phyloP scores from a whole-genome alignment of 2,797 vertebrate genomes.

The Hylomyscus alleni region DNA sequence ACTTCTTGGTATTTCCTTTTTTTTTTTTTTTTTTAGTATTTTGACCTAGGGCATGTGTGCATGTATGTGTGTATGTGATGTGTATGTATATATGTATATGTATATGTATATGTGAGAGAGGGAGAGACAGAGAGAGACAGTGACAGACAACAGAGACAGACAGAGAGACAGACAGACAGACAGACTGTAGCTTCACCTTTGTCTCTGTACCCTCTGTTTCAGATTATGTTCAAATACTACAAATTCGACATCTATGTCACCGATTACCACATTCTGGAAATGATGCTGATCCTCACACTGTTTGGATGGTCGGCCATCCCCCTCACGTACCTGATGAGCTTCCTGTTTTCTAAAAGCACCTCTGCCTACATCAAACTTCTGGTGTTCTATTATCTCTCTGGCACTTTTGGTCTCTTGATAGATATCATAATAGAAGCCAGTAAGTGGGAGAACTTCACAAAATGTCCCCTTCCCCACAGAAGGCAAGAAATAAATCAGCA shows the following conservation, averaged over 20 bases:
- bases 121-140: neutral
- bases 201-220: constrained; percentile 68
- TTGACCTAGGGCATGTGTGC: neutral
- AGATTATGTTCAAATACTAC: constrained; percentile 95
- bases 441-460: constrained; percentile 89
- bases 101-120: neutral
- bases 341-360: constrained; percentile 94
- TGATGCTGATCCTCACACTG: constrained; percentile 94
- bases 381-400: constrained; percentile 96
- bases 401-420: constrained; percentile 94
- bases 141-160: neutral
- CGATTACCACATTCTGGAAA: constrained; percentile 93
- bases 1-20: neutral
- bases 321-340: constrained; percentile 98
- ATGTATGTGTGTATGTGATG: neutral
- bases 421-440: constrained; percentile 94
- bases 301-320: constrained; percentile 97
- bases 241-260: constrained; percentile 92
- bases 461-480: neutral
- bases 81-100: neutral
- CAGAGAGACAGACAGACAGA: neutral
- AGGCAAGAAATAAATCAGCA: neutral
- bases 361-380: constrained; percentile 96
- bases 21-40: neutral
- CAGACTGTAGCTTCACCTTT: neutral